Base-by-base conservation (phyloP, 2,797 vertebrate species). In the Orestias chungarensis region DNA sequence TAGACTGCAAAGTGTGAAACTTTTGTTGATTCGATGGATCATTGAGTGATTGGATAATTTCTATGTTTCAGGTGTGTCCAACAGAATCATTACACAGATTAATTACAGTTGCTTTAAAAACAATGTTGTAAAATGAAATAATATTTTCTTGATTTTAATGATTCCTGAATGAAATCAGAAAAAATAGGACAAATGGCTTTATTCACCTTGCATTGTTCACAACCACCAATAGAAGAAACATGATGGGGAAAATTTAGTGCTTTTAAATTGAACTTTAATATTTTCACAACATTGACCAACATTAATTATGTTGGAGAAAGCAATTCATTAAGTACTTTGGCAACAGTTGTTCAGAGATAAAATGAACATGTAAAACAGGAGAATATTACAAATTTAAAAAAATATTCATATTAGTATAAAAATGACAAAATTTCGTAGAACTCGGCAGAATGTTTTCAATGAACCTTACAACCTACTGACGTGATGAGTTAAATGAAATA, bases 21-120 rank as follows among this genome's bases (percentile, higher is more conserved):
- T 57, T 64, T 70, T 70, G 57, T 42, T 78, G 27, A 10, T 47
- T 64, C 31, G 20, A 80, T 33, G 42, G 29, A 52, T 67, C 25
- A 50, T 5, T 73, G 11, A 11, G 12, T 0, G 25, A 42, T 23
- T 31, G 9, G 4, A 67, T 2, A 9, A n/a, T 3, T 40, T 54
- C 31, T 52, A 7, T 15, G 14, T 29, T 18, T 68, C 15, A 31
- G 11, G 35, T 17, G n/a, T 5, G 2, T 23, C 17, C 1, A 44
- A 62, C 38, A 23, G 52, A 78, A 74, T n/a, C n/a, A n/a, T 74
- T 15, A 5, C 65, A 18, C 15, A 18, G 4, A 44, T 5, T 55
- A 15, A 20, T 29, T 15, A 47, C 5, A 1, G 1, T 23, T n/a
- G 18, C n/a, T 35, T 35, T 18, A 23, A 17, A 44, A 55, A 27